Evolutionary conservation across 2,888 invertebrate genomes (phyloP).

Genomic region (Trissoscelio sp.): DNA sequence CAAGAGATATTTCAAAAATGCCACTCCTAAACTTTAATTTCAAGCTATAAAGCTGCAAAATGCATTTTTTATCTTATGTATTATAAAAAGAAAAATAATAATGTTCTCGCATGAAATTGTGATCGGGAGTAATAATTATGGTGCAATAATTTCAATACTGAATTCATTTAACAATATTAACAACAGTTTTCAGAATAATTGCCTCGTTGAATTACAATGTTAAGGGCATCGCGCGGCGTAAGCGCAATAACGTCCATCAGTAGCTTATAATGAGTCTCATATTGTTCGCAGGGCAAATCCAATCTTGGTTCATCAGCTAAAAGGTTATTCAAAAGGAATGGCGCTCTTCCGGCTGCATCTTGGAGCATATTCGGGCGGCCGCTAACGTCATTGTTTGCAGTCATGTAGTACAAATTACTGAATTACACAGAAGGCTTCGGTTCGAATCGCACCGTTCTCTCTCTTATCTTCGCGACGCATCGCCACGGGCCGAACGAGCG

Average conservation of each 20-base stretch:
- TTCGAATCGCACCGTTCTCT: slow-evolving; percentile 29
- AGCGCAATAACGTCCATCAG: slow-evolving; percentile 35
- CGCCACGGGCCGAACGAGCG: slow-evolving; percentile 27
- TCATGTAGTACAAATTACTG: slow-evolving; percentile 69
- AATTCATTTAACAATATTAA: slow-evolving; percentile 42
- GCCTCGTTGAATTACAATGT: slow-evolving; percentile 34
- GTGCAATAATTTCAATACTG: slow-evolving; percentile 38
- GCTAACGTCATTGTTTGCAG: slow-evolving; percentile 65
- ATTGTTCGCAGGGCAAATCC: slow-evolving; percentile 58
- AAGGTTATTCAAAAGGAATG: slow-evolving; percentile 60
- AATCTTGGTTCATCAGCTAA: slow-evolving; percentile 59
- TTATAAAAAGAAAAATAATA: not conserved
- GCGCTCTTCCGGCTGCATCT: slow-evolving; percentile 57
- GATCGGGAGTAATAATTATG: slow-evolving; percentile 3
- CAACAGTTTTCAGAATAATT: slow-evolving; percentile 45
- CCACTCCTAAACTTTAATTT: too few species aligned
- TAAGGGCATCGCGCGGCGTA: slow-evolving; percentile 15
- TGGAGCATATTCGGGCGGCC: slow-evolving; percentile 36
- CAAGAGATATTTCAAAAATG: too few species aligned
- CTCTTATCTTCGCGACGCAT: slow-evolving; percentile 49
- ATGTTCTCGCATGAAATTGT: slow-evolving; percentile 4
- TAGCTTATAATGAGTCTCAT: slow-evolving; percentile 60
- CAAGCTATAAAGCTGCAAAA: too few species aligned
- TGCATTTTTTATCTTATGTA: not conserved
- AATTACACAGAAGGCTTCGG: slow-evolving; percentile 57